These are phyloP conservation scores for Ascidia mentula DNA, from an alignment of 23 tunicate species.

Conservation along the genomic window DNA sequence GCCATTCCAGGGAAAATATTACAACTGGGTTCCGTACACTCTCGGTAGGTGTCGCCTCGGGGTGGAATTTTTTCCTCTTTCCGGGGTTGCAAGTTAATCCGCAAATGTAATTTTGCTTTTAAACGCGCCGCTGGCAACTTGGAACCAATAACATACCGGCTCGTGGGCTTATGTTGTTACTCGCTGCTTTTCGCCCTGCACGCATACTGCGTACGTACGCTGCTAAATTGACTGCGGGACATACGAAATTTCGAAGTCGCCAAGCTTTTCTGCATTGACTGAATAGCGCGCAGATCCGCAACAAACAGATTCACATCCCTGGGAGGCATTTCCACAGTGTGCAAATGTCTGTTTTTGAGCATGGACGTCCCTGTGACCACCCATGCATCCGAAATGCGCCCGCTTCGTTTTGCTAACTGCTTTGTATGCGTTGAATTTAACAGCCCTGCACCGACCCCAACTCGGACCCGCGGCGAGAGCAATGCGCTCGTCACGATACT, in stretches of 20 bases:
- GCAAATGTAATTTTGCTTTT: not conserved
- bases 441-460: slow-evolving; percentile 40
- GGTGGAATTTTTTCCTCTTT: not conserved
- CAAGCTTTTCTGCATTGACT: no score
- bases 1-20: slow-evolving; percentile 57
- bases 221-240: no score
- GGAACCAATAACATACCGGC: not conserved
- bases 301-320: not conserved
- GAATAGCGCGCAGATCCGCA: no score
- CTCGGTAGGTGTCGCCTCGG: slow-evolving; percentile 17
- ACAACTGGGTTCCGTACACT: slow-evolving; percentile 73
- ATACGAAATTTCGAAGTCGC: no score
- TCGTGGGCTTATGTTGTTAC: slow-evolving; percentile 1
- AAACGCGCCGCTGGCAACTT: not conserved
- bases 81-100: slow-evolving; percentile 1
- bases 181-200: not conserved
- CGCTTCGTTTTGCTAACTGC: slow-evolving; percentile 4
- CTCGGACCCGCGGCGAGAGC: slow-evolving; percentile 73
- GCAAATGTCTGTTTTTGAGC: not conserved
- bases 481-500: slow-evolving; percentile 83
- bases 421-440: not conserved
- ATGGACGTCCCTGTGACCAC: no score
- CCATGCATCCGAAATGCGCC: not conserved
- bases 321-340: slow-evolving; percentile 6
- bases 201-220: not conserved